Evolutionary conservation across 1,140 invertebrate species (phyloP).

Genomic region (Cydia pomonella): DNA sequence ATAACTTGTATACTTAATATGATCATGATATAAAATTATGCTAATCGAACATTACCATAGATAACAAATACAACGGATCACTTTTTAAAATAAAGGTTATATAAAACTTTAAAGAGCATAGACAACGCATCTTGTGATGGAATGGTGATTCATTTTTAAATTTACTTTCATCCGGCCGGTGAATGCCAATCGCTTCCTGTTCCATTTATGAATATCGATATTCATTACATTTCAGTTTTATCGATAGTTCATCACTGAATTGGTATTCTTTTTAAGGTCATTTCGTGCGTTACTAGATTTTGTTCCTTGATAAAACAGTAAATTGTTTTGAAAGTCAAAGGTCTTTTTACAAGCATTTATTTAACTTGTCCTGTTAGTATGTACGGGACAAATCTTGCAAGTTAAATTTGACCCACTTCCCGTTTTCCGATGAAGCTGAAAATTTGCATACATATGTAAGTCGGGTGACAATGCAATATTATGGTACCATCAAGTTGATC

Average conservation of each 20-base stretch:
- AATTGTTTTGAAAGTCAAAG: neutral
- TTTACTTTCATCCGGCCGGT: slow-evolving; percentile 7
- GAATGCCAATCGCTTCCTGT: slow-evolving; percentile 22
- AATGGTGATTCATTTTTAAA: neutral
- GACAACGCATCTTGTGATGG: neutral
- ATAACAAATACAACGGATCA: neutral
- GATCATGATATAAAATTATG: slow-evolving; percentile 14
- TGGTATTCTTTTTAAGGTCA: neutral
- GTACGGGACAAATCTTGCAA: too few species aligned
- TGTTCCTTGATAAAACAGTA: neutral
- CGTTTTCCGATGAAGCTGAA: too few species aligned
- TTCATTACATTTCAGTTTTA: neutral
- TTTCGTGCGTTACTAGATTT: neutral
- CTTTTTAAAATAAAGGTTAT: neutral
- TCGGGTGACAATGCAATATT: too few species aligned
- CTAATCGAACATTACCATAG: slow-evolving; percentile 12
- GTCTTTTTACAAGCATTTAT: too few species aligned
- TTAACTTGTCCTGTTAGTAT: too few species aligned
- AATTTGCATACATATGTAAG: too few species aligned
- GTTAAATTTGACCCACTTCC: too few species aligned
- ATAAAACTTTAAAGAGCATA: slow-evolving; percentile 2
- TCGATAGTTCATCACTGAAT: slow-evolving; percentile 6
- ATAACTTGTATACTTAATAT: slow-evolving; percentile 1
- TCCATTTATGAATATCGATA: slow-evolving; percentile 14
- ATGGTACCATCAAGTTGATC: too few species aligned